Evolutionary conservation across 35 echinoderm and acorn worm species (phyloP).

Genomic region (Ophioderma brevispina): DNA sequence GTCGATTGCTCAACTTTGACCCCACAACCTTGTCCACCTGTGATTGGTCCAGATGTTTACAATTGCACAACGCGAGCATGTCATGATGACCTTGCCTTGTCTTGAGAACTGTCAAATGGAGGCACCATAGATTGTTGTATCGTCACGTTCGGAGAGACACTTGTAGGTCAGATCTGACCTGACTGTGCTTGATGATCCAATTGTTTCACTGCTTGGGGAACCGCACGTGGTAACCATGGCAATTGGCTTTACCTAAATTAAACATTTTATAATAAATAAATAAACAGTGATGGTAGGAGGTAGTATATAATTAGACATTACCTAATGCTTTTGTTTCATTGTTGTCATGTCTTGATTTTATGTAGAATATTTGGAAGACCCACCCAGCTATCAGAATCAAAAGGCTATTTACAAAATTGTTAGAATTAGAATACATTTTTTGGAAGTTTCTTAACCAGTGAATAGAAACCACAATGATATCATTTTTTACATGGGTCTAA

Average conservation of each 20-base stretch:
- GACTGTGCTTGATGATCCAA: conserved; percentile 63
- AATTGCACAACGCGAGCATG: conserved; percentile 81
- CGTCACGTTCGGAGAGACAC: conserved; percentile 45
- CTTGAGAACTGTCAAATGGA: conserved; percentile 29
- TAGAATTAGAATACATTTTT: too few relatives aligned
- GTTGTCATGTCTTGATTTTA: too few relatives aligned
- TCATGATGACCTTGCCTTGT: conserved; percentile 57
- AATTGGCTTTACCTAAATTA: not conserved
- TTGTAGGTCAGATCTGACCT: conserved; percentile 90
- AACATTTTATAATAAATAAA: not conserved
- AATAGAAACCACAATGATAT: too few relatives aligned
- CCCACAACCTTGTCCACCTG: conserved; percentile 69
- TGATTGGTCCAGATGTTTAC: conserved; percentile 59
- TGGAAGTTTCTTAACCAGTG: too few relatives aligned
- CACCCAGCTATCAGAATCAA: too few relatives aligned
- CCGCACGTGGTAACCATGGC: conserved; percentile 51
- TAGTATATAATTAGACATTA: too few relatives aligned
- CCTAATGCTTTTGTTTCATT: too few relatives aligned
- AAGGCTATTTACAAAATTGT: too few relatives aligned
- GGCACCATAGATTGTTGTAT: conserved; percentile 61
- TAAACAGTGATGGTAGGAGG: too few relatives aligned
- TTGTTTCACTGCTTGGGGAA: conserved; percentile 83
- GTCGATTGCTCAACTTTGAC: conserved; percentile 77
- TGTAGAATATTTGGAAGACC: too few relatives aligned
- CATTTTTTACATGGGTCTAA: too few relatives aligned